These are phyloP conservation scores for Trichoplusia ni DNA, from an alignment of 1,140 invertebrate species.

Conservation along the genomic window DNA sequence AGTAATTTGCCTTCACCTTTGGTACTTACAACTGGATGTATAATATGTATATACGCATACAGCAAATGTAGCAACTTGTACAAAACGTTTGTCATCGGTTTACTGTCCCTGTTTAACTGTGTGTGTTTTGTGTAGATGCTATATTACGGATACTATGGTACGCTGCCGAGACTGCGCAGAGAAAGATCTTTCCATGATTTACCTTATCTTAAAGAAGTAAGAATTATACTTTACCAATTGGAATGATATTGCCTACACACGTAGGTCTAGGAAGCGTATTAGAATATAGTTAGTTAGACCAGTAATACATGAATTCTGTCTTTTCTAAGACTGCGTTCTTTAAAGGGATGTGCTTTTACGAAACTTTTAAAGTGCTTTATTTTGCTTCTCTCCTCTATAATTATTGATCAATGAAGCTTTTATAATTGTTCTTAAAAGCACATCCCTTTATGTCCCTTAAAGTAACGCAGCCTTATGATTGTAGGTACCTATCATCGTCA, in stretches of 20 bases:
- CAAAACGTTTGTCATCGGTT: constrained; percentile 24
- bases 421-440: too few relatives aligned
- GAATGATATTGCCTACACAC: constrained; percentile 46
- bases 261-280: neutral
- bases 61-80: constrained; percentile 5
- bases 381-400: too few relatives aligned
- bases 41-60: neutral
- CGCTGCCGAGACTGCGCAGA: constrained; percentile 86
- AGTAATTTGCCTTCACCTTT: constrained; percentile 15
- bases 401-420: too few relatives aligned
- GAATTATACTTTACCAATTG: constrained; percentile 56
- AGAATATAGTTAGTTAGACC: constrained; percentile 11
- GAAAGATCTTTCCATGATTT: constrained; percentile 89
- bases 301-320: neutral
- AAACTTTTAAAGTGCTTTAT: too few relatives aligned
- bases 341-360: too few relatives aligned
- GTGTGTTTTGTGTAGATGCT: constrained; percentile 81
- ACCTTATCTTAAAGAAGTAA: constrained; percentile 85
- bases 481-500: too few relatives aligned
- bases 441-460: too few relatives aligned
- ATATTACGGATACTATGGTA: constrained; percentile 86
- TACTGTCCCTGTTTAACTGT: constrained; percentile 14
- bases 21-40: neutral
- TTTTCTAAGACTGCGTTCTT: too few relatives aligned
- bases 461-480: too few relatives aligned